Evolutionary conservation across 2,113 vertebrate species (phyloP).

Genomic region (Hippocampus abdominalis): DNA sequence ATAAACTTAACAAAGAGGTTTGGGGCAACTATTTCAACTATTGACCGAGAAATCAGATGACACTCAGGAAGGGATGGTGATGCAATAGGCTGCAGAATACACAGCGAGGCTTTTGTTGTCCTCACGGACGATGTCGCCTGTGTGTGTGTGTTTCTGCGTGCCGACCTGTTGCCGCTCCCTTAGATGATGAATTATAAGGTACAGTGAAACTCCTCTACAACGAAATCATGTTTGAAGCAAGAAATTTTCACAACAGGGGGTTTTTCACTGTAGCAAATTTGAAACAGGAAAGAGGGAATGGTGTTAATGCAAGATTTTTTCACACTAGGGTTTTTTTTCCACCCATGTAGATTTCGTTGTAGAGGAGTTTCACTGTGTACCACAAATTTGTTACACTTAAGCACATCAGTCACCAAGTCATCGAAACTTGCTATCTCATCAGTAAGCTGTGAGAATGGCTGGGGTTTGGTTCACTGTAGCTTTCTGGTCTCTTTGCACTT

Average conservation of each 20-base stretch:
- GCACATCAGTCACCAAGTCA: not conserved
- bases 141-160: constrained; percentile 27
- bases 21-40: constrained; percentile 11
- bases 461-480: constrained; percentile 99
- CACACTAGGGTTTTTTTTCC: too few species aligned
- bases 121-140: constrained; percentile 32
- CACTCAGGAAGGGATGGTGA: constrained; percentile 31
- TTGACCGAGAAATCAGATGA: constrained; percentile 18
- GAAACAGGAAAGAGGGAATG: too few species aligned
- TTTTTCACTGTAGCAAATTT: too few species aligned
- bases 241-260: too few species aligned
- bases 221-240: too few species aligned
- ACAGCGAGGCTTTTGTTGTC: constrained; percentile 32
- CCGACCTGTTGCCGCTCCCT: constrained; percentile 36
- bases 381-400: not conserved
- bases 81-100: constrained; percentile 32
- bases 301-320: too few species aligned
- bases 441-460: constrained; percentile 99
- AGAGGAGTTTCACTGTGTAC: too few species aligned
- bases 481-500: constrained; percentile 98
- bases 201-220: too few species aligned
- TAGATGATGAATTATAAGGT: not conserved
- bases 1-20: constrained; percentile 19
- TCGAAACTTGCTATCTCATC: constrained; percentile 32
- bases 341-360: too few species aligned